Percentiles rank a stretch among this genome's conserved stretches.
These are phyloP conservation scores for Numenius phaeopus DNA, from an alignment of 2,797 vertebrate species.

Conservation along the genomic window DNA sequence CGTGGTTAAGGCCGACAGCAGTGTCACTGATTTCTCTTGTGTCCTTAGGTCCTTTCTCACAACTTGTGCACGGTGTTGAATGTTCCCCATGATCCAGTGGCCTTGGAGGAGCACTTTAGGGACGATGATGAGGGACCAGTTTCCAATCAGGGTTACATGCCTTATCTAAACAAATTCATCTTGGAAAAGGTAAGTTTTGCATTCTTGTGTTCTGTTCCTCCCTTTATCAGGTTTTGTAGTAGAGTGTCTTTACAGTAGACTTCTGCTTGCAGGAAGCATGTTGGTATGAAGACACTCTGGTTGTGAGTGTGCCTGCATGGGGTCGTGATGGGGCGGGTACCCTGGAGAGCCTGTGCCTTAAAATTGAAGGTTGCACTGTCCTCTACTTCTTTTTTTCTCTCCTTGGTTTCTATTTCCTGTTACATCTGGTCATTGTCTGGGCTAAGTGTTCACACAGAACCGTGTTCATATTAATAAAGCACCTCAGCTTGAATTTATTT, in stretches of 20 bases:
- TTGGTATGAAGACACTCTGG: neutral
- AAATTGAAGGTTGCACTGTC: neutral
- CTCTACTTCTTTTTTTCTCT: neutral
- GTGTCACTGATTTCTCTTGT: neutral
- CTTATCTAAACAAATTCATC: constrained; percentile 97
- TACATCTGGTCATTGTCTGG: neutral
- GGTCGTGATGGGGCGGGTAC: accelerated
- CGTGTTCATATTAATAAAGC: neutral
- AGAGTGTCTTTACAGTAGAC: neutral
- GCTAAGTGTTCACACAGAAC: neutral
- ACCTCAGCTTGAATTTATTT: neutral
- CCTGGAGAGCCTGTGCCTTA: neutral
- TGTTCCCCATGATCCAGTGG: constrained; percentile 95
- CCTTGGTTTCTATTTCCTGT: neutral
- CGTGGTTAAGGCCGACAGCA: neutral
- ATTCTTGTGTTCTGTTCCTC: neutral
- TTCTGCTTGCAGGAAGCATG: neutral
- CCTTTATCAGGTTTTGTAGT: neutral
- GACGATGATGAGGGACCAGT: constrained; percentile 97
- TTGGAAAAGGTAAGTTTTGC: constrained; percentile 90
- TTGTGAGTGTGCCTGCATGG: neutral
- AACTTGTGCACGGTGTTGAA: constrained; percentile 94
- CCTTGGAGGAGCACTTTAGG: constrained; percentile 96
- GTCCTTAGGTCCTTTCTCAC: constrained; percentile 93
- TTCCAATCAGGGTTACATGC: constrained; percentile 99